Conservation (phyloP, 1,140 invertebrate species). For the Pissodes strobi region DNA sequence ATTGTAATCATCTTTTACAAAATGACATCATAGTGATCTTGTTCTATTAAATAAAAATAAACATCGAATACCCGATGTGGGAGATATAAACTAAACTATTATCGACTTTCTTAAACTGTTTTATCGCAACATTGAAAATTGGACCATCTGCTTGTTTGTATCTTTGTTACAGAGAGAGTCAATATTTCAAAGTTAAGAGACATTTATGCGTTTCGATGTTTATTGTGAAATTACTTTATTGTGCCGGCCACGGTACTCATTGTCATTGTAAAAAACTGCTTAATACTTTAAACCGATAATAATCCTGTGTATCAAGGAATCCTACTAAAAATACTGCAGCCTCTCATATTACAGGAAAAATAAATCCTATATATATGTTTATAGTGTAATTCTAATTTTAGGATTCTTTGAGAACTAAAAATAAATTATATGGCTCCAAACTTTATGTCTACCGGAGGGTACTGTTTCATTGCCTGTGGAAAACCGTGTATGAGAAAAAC, state of each 20-base stretch:
- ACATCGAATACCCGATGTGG: constrained; percentile 6
- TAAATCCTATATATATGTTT: neutral
- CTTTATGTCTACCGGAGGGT: constrained; percentile 10
- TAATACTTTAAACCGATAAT: neutral
- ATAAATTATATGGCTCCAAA: constrained; percentile 11
- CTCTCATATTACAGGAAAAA: neutral
- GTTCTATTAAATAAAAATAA: constrained; percentile 13
- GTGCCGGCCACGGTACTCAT: too few relatives aligned
- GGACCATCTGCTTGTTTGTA: constrained; percentile 6
- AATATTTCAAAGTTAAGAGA: neutral
- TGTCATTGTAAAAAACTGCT: too few relatives aligned
- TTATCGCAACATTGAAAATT: constrained; percentile 19
- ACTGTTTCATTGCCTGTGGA: neutral
- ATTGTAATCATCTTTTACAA: too few relatives aligned
- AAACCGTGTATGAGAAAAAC: too few relatives aligned
- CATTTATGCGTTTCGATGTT: too few relatives aligned
- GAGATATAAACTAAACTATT: constrained; percentile 14
- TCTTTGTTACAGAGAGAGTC: neutral
- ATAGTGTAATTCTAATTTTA: constrained; percentile 21
- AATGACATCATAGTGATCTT: constrained; percentile 23
- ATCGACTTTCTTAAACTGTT: constrained; percentile 6
- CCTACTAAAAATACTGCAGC: neutral
- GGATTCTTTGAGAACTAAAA: constrained; percentile 17
- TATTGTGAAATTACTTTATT: too few relatives aligned
- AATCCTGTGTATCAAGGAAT: neutral